Evolutionary conservation across 2,797 vertebrate species (phyloP).

Genomic region (Meda fulgida): DNA sequence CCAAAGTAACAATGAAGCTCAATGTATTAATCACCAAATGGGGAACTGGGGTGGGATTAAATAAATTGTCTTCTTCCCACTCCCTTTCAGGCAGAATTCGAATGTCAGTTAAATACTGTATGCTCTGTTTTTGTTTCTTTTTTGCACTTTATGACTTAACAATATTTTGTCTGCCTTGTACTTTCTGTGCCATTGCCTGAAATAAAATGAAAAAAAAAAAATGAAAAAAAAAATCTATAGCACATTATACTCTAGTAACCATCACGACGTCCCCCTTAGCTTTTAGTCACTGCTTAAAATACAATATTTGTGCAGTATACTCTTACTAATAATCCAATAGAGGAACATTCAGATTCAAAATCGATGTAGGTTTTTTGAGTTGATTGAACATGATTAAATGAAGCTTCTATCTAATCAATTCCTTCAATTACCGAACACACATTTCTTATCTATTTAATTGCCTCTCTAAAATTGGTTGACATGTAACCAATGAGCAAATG

Average conservation of each 20-base stretch:
- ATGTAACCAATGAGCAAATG: not conserved
- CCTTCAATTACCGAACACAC: conserved; percentile 10
- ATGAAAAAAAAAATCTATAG: no score
- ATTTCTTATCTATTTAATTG: conserved; percentile 6
- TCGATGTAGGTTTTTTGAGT: not conserved
- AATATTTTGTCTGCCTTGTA: no score
- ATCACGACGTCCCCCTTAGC: not conserved
- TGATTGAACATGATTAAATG: conserved; percentile 11
- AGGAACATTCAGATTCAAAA: not conserved
- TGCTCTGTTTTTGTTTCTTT: no score
- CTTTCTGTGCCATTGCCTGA: no score
- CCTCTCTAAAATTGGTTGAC: conserved; percentile 4
- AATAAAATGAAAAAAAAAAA: no score
- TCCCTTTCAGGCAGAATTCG: no score
- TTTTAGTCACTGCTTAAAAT: not conserved
- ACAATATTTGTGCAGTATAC: not conserved
- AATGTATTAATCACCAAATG: no score
- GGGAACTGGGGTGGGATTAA: no score
- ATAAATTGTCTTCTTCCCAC: no score
- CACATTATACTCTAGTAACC: not conserved
- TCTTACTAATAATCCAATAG: not conserved
- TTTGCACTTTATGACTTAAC: no score
- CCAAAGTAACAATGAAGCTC: no score
- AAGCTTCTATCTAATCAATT: conserved; percentile 20
- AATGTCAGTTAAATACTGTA: no score